These are phyloP conservation scores for Eutrigla gurnardus DNA, from an alignment of 2,797 vertebrate genomes.

Conservation along the genomic window DNA sequence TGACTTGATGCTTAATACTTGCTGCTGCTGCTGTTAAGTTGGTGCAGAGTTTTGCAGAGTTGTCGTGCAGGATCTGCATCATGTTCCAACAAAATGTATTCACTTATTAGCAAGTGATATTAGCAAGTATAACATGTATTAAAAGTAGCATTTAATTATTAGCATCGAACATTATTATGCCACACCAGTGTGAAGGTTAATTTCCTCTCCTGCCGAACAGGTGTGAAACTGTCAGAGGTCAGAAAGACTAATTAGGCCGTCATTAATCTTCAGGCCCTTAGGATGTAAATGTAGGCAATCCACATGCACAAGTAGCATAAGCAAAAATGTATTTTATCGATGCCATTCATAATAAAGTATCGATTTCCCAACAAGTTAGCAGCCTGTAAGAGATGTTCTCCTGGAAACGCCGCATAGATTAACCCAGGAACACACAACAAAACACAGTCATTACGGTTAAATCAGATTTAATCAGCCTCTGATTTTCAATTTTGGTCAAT, in stretches of 20 bases:
- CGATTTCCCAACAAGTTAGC: not conserved
- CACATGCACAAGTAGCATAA: conserved; percentile 4
- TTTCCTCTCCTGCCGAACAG: conserved; percentile 57
- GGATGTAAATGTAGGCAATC: conserved; percentile 6
- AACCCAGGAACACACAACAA: not conserved
- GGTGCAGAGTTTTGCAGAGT: not conserved
- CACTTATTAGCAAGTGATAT: conserved; percentile 7
- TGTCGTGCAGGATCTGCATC: not conserved
- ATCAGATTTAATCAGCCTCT: not conserved
- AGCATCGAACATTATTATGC: conserved; percentile 20
- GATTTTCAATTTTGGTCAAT: no score
- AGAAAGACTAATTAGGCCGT: conserved; percentile 18
- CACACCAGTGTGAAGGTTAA: conserved; percentile 35
- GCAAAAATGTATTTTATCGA: not conserved
- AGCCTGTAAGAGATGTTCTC: not conserved
- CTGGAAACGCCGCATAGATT: conserved; percentile 1
- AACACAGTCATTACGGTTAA: not conserved
- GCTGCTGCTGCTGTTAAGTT: conserved; percentile 1
- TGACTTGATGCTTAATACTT: conserved; percentile 15
- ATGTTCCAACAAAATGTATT: not conserved
- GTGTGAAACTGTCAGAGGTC: conserved; percentile 55
- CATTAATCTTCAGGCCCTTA: conserved; percentile 55
- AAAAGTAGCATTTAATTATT: conserved; percentile 25
- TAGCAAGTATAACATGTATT: conserved; percentile 13
- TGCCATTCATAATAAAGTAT: conserved; percentile 1